These are phyloP conservation scores for Heliothis subflexa DNA, from an alignment of 1,140 invertebrate genomes.

Conservation along the genomic window DNA sequence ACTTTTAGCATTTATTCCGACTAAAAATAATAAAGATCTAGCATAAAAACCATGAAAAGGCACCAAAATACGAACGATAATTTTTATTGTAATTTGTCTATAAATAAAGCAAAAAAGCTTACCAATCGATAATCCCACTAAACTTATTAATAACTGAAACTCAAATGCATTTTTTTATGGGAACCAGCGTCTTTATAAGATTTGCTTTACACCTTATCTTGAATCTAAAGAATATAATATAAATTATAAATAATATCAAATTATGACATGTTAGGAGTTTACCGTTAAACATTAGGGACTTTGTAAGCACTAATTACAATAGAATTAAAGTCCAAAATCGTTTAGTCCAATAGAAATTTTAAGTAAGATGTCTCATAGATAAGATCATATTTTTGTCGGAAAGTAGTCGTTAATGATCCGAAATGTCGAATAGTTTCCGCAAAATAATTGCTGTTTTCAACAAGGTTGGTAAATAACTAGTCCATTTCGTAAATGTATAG, in stretches of 20 bases:
- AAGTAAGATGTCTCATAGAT: neutral
- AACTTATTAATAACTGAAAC: neutral
- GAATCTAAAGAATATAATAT: neutral
- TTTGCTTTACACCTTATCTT: neutral
- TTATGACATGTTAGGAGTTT: slow-evolving; percentile 15
- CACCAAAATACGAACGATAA: too few species aligned
- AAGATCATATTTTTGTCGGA: neutral
- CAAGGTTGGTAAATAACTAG: neutral
- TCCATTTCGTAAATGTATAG: neutral
- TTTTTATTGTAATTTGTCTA: too few species aligned
- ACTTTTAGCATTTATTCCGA: too few species aligned
- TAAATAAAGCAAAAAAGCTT: neutral
- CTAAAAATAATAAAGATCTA: too few species aligned
- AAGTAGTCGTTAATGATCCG: neutral
- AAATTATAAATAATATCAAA: slow-evolving; percentile 21
- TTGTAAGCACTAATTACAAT: neutral
- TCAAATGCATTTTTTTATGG: slow-evolving; percentile 4
- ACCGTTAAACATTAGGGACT: neutral
- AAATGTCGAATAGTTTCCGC: slow-evolving; percentile 21
- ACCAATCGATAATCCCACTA: neutral
- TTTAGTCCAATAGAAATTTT: neutral
- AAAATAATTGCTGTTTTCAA: slow-evolving; percentile 11
- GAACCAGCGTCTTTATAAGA: neutral
- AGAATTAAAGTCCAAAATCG: slow-evolving; percentile 8
- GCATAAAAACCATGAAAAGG: too few species aligned